phyloP scores from a whole-genome alignment of 2,888 invertebrate species.

The Trissonchulus sp. region DNA sequence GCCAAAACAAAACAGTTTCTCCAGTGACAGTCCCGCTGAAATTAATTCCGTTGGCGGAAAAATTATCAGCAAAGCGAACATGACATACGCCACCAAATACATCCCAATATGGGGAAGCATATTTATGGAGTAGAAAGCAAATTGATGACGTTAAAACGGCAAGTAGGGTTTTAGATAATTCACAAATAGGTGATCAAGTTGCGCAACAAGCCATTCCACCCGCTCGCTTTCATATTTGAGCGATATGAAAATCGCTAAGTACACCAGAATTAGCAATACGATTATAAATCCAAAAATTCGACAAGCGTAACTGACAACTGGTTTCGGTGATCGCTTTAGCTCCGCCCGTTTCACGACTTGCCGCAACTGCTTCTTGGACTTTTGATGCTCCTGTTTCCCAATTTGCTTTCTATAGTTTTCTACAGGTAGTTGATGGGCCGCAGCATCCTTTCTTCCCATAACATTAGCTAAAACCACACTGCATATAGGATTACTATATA shows the following conservation, averaged over 20 bases:
- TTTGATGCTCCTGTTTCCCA: conserved; percentile 21
- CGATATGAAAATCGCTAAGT: background rate
- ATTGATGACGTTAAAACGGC: no score
- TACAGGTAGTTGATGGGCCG: conserved; percentile 14
- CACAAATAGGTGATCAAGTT: no score
- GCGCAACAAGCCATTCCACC: no score
- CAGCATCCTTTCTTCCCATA: conserved; percentile 25
- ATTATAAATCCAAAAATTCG: background rate
- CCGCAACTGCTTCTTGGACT: conserved; percentile 4
- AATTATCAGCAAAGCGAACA: conserved; percentile 57
- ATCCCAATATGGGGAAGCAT: background rate
- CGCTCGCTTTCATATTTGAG: conserved; percentile 18
- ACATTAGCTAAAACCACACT: no score
- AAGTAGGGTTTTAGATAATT: no score
- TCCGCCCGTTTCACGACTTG: conserved; percentile 5
- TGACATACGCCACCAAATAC: conserved; percentile 16
- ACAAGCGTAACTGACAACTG: conserved; percentile 7
- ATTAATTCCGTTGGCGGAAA: conserved; percentile 79
- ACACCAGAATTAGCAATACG: background rate
- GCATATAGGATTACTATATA: no score
- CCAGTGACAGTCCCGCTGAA: conserved; percentile 74
- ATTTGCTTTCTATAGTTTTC: conserved; percentile 23
- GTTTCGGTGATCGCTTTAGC: background rate
- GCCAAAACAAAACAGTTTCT: conserved; percentile 65
- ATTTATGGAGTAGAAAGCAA: background rate